Base-by-base conservation (phyloP, 2,113 vertebrate genomes). In the Dicaeum eximium region DNA sequence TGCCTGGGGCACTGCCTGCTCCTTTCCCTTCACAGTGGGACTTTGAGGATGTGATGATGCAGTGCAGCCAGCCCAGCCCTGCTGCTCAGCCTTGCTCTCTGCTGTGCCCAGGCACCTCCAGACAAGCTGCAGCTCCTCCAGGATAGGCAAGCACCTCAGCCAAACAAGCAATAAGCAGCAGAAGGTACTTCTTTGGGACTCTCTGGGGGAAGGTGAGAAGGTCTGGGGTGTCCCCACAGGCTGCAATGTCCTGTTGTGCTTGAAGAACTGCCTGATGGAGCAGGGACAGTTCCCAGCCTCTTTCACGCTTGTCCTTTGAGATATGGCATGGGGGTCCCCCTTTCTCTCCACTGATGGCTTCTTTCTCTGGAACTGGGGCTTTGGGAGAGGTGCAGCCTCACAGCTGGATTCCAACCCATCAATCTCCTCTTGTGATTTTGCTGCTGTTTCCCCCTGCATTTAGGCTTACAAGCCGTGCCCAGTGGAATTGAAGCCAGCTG, bases 1-100 rank as follows among this genome's bases (percentile, higher is more conserved):
- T 0, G 0, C 11, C n/a, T 38, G 9, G 15, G 31, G 16, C 35
- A 42, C 38, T 3, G 3, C 17, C 14, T 40, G 24, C 37, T 33
- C 21, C 93, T 62, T 80, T 62, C 58, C 97, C 19, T 97, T 95
- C 88, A 33, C 95, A 98, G 98, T 98, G 98, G 97, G 98, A 98
- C 88, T 98, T 98, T 56, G 98, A 98, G 95, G 98, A 97, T 10
- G n/a, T 97, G 54, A 96, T 38, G 24, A 31, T 95, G 48, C 95
- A 92, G 28, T 98, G 98, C 97, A 97, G 71, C 81, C 61, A 75
- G 92, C 53, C n/a, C 28, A 62, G 71, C 14, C 2, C 71, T 93
- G 54, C 56, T 85, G 61, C 61, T 65, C 71, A 62, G n/a, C 88
- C 71, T 75, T 6, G 11, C 74, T 71, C 47, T 14, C 10, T 51